A percentile compares a stretch with the other conserved stretches of the same genome.
Conservation (phyloP, 2,797 vertebrate genomes). For the Kryptopterus vitreolus region DNA sequence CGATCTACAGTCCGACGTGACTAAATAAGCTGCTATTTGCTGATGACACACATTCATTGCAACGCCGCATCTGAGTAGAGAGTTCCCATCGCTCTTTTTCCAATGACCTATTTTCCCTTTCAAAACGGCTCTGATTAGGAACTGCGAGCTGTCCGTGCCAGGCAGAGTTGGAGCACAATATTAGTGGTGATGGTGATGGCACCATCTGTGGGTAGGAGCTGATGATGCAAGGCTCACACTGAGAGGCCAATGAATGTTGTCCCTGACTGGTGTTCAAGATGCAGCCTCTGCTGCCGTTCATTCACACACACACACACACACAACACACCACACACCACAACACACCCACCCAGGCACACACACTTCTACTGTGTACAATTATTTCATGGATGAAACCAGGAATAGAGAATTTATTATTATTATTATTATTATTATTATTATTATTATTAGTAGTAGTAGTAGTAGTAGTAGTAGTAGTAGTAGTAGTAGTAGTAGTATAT, state of each 20-base stretch:
- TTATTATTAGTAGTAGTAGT: too few relatives aligned
- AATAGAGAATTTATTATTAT: too few relatives aligned
- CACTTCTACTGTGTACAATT: too few relatives aligned
- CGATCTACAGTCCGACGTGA: background rate
- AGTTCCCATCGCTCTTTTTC: slow-evolving; percentile 38
- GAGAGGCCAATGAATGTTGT: slow-evolving; percentile 46
- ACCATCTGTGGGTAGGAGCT: slow-evolving; percentile 58
- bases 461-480: too few relatives aligned
- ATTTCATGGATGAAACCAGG: too few relatives aligned
- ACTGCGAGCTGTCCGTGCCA: slow-evolving; percentile 48
- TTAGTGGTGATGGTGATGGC: slow-evolving; percentile 51
- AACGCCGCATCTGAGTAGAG: background rate
- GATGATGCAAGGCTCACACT: slow-evolving; percentile 53
- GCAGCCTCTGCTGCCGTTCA: slow-evolving; percentile 33
- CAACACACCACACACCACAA: slow-evolving; percentile 7
- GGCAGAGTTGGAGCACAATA: slow-evolving; percentile 47
- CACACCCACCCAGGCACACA: background rate
- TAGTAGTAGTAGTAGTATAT: too few relatives aligned
- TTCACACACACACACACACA: slow-evolving; percentile 13
- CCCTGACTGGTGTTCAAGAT: slow-evolving; percentile 46
- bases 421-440: too few relatives aligned
- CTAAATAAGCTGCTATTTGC: slow-evolving; percentile 30
- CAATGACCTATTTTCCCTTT: slow-evolving; percentile 47
- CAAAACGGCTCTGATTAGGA: slow-evolving; percentile 44
- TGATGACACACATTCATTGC: slow-evolving; percentile 38